A percentile compares a stretch with the other conserved stretches of the same genome.
These are phyloP conservation scores for Microdon myrmicae DNA, from an alignment of 2,888 invertebrate genomes.

Conservation along the genomic window DNA sequence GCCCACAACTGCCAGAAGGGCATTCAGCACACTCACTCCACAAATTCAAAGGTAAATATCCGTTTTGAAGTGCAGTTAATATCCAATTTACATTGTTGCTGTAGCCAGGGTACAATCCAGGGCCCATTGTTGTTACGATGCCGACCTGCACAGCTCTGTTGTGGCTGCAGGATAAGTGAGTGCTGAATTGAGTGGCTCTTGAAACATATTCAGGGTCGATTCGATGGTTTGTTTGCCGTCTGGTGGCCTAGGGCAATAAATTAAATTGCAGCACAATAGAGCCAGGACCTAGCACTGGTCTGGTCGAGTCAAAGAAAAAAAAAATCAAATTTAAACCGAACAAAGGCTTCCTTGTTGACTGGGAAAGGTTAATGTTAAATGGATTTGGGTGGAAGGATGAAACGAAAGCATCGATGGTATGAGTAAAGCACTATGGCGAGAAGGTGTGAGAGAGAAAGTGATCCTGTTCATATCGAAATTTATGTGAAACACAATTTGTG, in stretches of 20 bases:
- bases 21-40: constrained; percentile 29
- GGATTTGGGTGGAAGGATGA: constrained; percentile 31
- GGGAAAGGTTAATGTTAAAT: constrained; percentile 43
- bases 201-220: constrained; percentile 47
- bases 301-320: neutral
- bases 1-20: too few relatives aligned
- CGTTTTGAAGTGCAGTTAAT: constrained; percentile 48
- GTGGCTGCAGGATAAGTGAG: constrained; percentile 16
- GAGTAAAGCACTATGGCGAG: too few relatives aligned
- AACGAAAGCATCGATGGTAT: too few relatives aligned
- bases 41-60: constrained; percentile 47
- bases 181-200: constrained; percentile 41
- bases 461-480: constrained; percentile 38
- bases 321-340: constrained; percentile 3
- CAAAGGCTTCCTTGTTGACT: constrained; percentile 5
- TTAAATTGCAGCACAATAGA: constrained; percentile 44
- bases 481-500: constrained; percentile 32
- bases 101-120: constrained; percentile 6
- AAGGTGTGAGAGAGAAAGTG: too few relatives aligned
- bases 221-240: constrained; percentile 49
- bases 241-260: constrained; percentile 43
- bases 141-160: neutral
- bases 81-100: constrained; percentile 47
- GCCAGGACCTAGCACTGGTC: constrained; percentile 8
- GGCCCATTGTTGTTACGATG: constrained; percentile 18